Base-by-base conservation (phyloP, 2,888 invertebrate genomes). In the Phasia obesa region DNA sequence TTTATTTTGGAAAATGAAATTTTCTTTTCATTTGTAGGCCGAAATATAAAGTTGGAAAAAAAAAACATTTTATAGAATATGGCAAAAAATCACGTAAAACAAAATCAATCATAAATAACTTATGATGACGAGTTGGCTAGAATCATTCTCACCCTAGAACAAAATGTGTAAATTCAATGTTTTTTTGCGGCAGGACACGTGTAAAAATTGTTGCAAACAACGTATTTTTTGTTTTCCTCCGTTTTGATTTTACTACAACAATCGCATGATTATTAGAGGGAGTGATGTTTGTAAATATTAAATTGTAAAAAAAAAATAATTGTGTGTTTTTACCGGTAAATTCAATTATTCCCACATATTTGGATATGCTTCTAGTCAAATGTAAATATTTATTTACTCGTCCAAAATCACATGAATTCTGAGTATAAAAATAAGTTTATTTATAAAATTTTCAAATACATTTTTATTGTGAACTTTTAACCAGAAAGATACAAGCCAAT, bases 181-280 rank as follows among this genome's bases (percentile, higher is more conserved):
- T 64, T 64, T 64, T 35, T 70, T 78, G 71, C 44, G 57, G 78
- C 67, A 65, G 67, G 55, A 60, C 67, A 64, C 67, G 73, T 77
- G 67, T 67, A 67, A 77, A 81, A 76, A 81, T 60, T 81, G 77
- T 73, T 75, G 75, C 62, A 64, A 51, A 53, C 19, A 78, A 51
- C 23, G 49, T 11, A 42, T 21, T n/a, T n/a, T n/a, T 11, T 35
- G 9, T 11, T 35, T 35, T 35, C 11, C 11, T 2, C 9, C n/a
- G n/a, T 35, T 35, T 35, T 35, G 2, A 35, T 53, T 67, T 25
- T 25, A 70, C 23, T 62, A 62, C 35, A 35, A 64, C 35, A 35
- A 64, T 19, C 25, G 38, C 23, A 38, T 27, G 13, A 13, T 47
- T 31, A 53, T 42, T 44, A 73, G 73, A 79, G 73, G 79, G 73